Evolutionary conservation across 2,797 vertebrate species (phyloP), one percentile per base, ranked within the genome.

Genomic region (Heliangelus exortis): DNA sequence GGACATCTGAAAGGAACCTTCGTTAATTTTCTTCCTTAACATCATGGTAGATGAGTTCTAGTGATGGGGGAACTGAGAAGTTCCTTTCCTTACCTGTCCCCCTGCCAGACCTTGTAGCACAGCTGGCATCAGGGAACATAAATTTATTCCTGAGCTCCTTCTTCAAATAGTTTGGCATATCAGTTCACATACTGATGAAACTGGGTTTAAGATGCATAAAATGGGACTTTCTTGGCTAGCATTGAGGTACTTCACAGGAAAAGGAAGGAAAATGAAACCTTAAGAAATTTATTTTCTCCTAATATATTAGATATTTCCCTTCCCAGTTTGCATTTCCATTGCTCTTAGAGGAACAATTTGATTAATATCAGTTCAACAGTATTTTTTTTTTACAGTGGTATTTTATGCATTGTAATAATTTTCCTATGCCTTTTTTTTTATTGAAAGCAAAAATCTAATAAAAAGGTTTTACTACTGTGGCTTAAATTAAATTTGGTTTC

Each of bases 61-160:
- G 34, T 43, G 31, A 22, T 22, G 36, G 19, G 55, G 41, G 7
- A 91, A 47, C 41, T 10, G n/a, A 2, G 7, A 67, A 84, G 36
- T 58, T 79, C 45, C 55, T 82, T 89, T 69, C 51, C 74, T 39
- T 1, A 10, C 48, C 57, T 67, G 48, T 67, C 65, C 55, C 28
- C 34, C 29, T 87, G 89, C 74, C 91, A 93, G 63, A 63, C 89
- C 91, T 74, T 0, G 0, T 22, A 87, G 87, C 89, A 85, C 87
- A 89, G 78, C 95, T 93, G 92, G 92, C 92, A 93, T 75, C 84
- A 87, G 68, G 71, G 78, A 93, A 11, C 78, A 20, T 13, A 28
- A 82, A 79, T 89, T 92, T 72, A 65, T 80, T 82, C 87, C 91
- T 71, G 78, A 93, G 78, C 53, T 83, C 87, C 92, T 90, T 89